Evolutionary conservation across 1,140 invertebrate species (phyloP).

Genomic region (Prorops nasuta): DNA sequence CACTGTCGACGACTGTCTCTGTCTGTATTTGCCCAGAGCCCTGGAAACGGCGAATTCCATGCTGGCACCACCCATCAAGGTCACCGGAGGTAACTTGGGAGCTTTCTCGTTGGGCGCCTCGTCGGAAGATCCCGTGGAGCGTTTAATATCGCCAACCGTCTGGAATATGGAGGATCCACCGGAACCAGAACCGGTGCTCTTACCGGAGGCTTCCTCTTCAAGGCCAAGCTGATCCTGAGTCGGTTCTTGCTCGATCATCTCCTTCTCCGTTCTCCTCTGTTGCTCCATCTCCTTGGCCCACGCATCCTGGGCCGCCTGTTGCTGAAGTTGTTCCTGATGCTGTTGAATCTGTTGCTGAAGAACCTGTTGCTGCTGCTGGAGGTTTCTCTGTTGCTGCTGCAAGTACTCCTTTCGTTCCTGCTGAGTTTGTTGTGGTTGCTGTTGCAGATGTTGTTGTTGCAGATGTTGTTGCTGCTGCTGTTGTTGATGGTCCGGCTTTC

Average conservation of each 20-base stretch:
- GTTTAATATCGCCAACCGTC: slow-evolving; percentile 72
- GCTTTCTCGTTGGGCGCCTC: slow-evolving; percentile 57
- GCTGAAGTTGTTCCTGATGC: slow-evolving; percentile 41
- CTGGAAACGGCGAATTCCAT: slow-evolving; percentile 83
- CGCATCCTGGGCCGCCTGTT: slow-evolving; percentile 41
- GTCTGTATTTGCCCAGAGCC: slow-evolving; percentile 77
- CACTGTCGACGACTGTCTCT: slow-evolving; percentile 70
- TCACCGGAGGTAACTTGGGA: slow-evolving; percentile 59
- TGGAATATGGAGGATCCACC: slow-evolving; percentile 69
- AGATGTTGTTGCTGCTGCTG: slow-evolving; percentile 30
- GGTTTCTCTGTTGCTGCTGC: slow-evolving; percentile 29
- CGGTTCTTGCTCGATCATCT: slow-evolving; percentile 57
- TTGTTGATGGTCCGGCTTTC: slow-evolving; percentile 45
- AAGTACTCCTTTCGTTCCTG: slow-evolving; percentile 22
- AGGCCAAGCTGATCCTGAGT: too few relatives aligned
- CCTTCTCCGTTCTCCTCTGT: slow-evolving; percentile 39
- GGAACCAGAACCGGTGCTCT: slow-evolving; percentile 59
- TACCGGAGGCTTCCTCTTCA: slow-evolving; percentile 63
- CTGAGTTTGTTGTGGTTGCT: slow-evolving; percentile 20
- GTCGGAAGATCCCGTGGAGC: slow-evolving; percentile 53
- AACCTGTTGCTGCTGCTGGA: slow-evolving; percentile 43
- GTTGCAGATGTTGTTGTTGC: slow-evolving; percentile 17
- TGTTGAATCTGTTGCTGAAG: slow-evolving; percentile 50
- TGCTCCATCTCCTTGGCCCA: slow-evolving; percentile 39
- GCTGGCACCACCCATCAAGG: slow-evolving; percentile 61